Evolutionary conservation across 2,888 invertebrate species (phyloP), one percentile per base, ranked within the genome.

Genomic region (Pristionchus mayeri): DNA sequence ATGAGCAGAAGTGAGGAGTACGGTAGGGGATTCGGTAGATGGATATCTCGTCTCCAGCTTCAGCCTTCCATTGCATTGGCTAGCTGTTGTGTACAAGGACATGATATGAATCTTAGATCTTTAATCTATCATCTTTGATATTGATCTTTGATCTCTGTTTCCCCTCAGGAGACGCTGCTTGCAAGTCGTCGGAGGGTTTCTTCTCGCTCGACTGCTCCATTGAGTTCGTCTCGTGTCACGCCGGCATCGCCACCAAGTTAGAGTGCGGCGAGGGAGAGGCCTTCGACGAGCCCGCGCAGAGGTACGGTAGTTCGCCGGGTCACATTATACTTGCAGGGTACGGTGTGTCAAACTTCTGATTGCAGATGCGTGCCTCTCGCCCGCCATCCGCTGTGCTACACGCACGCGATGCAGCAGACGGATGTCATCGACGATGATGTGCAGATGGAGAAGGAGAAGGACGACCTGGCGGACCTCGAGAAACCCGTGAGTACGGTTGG

Each of bases 131-230:
- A 71, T 27, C 48, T 75, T 71, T 37, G 40, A 24, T 34, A 18
- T 40, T 71, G 40, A 71, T 71, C 40, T 71, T 71, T 71, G n/a
- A 40, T 40, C 71, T 16, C 30, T 71, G 1, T 13, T 30, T 40
- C 37, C 3, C 9, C 13, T 78, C 54, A 80, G 80, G 80, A 80
- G 80, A 57, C 80, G 54, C 57, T 37, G n/a, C 40, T 6, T 80
- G 80, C 57, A 80, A 76, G 50, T 48, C 48, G 6, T 30, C 48
- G 16, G 40, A 80, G 37, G 80, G 80, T 7, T 11, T 80, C n/a
- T 80, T 57, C 80, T 54, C 80, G 24, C 40, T 80, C 27, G 80
- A 50, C 13, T 80, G 80, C 80, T 57, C 80, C 21, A 13, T n/a
- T 6, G 54, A 80, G 37, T 57, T 80, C 18, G 57, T 80, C 9